Evolutionary conservation across 2,113 vertebrate genomes (phyloP).

Genomic region (Calidris pugnax): DNA sequence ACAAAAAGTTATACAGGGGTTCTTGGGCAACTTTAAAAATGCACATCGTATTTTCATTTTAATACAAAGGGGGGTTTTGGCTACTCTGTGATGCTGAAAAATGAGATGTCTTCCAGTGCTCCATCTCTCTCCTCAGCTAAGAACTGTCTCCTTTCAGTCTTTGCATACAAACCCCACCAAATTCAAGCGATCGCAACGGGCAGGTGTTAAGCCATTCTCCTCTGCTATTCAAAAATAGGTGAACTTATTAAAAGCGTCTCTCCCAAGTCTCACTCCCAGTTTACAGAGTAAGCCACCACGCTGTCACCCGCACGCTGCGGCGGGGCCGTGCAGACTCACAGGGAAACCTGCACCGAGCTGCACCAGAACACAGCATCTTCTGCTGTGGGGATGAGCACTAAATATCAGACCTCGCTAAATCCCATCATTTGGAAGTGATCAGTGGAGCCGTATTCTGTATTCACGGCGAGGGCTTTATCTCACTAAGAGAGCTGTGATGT

Average conservation of each 20-base stretch:
- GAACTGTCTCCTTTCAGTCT: background rate
- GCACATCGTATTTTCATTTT: background rate
- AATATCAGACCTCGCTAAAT: background rate
- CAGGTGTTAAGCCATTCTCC: background rate
- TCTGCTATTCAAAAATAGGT: background rate
- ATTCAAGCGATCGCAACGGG: background rate
- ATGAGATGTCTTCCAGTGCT: background rate
- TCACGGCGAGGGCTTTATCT: conserved; percentile 58
- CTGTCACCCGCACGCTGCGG: background rate
- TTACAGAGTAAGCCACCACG: rapidly evolving
- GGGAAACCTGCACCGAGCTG: rapidly evolving
- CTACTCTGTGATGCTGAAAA: background rate
- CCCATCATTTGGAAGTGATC: background rate
- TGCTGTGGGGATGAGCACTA: background rate
- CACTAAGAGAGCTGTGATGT: conserved; percentile 75
- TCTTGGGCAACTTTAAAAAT: conserved; percentile 30
- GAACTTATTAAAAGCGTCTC: background rate
- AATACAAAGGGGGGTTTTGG: background rate
- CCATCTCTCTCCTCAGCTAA: background rate
- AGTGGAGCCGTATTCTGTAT: background rate
- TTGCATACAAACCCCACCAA: background rate
- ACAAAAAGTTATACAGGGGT: background rate
- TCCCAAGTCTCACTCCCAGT: background rate
- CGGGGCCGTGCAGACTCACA: background rate
- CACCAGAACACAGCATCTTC: background rate